phyloP scores from a whole-genome alignment of 2,888 invertebrate species.

The Harpalus rufipes region DNA sequence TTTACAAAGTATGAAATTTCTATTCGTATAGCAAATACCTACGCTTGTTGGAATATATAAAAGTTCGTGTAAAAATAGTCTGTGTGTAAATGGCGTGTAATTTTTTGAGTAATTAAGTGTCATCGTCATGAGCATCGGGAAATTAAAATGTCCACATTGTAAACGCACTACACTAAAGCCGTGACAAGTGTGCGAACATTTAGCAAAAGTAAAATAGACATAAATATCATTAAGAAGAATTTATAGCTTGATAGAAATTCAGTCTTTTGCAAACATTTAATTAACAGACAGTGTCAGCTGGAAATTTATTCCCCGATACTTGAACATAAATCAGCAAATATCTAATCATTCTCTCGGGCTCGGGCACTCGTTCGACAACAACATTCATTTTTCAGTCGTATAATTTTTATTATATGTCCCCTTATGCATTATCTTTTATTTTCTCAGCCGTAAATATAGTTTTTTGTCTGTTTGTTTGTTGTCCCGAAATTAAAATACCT shows the following conservation, averaged over 20 bases:
- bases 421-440: slow-evolving; percentile 69
- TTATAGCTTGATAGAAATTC: slow-evolving; percentile 65
- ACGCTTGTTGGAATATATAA: not conserved
- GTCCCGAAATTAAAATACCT: slow-evolving; percentile 73
- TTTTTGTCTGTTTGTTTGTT: slow-evolving; percentile 70
- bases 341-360: slow-evolving; percentile 57
- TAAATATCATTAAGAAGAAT: slow-evolving; percentile 63
- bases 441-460: slow-evolving; percentile 73
- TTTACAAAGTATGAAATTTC: too few relatives aligned
- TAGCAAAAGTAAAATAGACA: slow-evolving; percentile 63
- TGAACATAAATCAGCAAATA: slow-evolving; percentile 61
- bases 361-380: slow-evolving; percentile 46
- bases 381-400: slow-evolving; percentile 64
- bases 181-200: slow-evolving; percentile 57
- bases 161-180: slow-evolving; percentile 47
- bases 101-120: slow-evolving; percentile 33
- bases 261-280: slow-evolving; percentile 66
- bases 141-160: slow-evolving; percentile 45
- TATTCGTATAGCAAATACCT: too few relatives aligned
- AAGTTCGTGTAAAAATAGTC: not conserved
- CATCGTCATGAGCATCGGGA: slow-evolving; percentile 31
- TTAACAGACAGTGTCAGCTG: slow-evolving; percentile 60
- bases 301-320: slow-evolving; percentile 46
- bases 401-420: slow-evolving; percentile 72
- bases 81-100: not conserved